These are phyloP conservation scores for Pseudococcus longispinus DNA, from an alignment of 2,888 invertebrate genomes.

Conservation along the genomic window DNA sequence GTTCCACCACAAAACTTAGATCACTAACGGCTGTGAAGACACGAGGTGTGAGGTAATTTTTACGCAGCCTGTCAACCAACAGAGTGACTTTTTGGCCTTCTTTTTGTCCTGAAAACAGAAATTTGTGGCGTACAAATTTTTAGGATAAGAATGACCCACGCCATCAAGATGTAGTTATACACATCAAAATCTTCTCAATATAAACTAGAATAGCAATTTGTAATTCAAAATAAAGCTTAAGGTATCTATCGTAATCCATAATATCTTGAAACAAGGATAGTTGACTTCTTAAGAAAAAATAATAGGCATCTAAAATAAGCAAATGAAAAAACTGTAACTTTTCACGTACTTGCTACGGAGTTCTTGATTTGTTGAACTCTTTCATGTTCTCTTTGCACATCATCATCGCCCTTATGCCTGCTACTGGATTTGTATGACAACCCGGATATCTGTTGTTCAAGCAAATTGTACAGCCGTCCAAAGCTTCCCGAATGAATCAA, in stretches of 20 bases:
- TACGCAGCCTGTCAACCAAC: neutral
- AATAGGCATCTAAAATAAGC: too few relatives aligned
- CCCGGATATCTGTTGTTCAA: neutral
- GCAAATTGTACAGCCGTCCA: neutral
- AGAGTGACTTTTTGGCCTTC: neutral
- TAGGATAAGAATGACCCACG: too few relatives aligned
- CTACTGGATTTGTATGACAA: neutral
- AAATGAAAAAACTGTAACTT: neutral
- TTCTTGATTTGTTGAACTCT: neutral
- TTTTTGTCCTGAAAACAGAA: neutral
- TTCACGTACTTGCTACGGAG: neutral
- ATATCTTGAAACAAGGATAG: too few relatives aligned
- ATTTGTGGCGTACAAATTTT: too few relatives aligned
- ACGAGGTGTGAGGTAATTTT: neutral
- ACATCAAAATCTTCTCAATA: too few relatives aligned
- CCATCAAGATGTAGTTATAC: too few relatives aligned
- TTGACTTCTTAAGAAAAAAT: too few relatives aligned
- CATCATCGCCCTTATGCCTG: neutral
- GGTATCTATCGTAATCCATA: too few relatives aligned
- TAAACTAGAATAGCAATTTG: too few relatives aligned
- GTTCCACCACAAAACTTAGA: slow-evolving; percentile 72
- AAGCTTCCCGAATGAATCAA: neutral
- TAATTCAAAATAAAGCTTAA: too few relatives aligned
- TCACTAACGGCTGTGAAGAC: slow-evolving; percentile 69
- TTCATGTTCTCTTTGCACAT: neutral